Conservation (phyloP, 2,888 invertebrate species). For the Noctua janthina region DNA sequence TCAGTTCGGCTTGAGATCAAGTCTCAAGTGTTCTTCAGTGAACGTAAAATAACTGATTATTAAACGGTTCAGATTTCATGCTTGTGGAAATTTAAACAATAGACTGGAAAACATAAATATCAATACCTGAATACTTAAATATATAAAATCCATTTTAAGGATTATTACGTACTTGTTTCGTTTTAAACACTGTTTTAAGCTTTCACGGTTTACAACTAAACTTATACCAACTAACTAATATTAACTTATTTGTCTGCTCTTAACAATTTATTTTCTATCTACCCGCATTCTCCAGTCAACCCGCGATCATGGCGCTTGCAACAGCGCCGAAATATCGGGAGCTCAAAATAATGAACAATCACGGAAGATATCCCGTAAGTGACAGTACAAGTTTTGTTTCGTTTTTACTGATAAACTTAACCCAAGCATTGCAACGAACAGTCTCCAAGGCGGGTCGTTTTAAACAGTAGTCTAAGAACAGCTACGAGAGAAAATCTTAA, state of each 20-base stretch:
- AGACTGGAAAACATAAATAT: conserved; percentile 41
- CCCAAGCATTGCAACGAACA: not conserved
- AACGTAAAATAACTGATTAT: conserved; percentile 48
- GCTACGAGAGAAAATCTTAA: conserved; percentile 31
- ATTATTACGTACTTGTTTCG: not conserved
- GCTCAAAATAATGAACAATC: no score
- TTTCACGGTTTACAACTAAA: no score
- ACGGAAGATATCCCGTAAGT: no score
- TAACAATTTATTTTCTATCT: no score
- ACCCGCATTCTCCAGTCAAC: no score
- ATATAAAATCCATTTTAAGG: no score
- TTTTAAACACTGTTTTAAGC: not conserved
- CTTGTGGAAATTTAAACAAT: conserved; percentile 40
- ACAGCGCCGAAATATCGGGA: no score
- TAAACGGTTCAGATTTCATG: conserved; percentile 48
- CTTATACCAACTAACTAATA: no score
- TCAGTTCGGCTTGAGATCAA: conserved; percentile 44
- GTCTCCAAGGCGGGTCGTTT: not conserved
- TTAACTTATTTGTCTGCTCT: no score
- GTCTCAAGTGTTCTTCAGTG: conserved; percentile 46
- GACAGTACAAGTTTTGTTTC: no score
- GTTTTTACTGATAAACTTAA: not conserved
- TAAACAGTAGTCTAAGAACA: conserved; percentile 14
- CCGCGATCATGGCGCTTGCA: no score
- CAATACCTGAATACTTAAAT: conserved; percentile 7